Percentiles rank a stretch among this genome's conserved stretches.
Evolutionary conservation across 2,113 vertebrate species (phyloP).

Genomic region (Megaceryle torquata): DNA sequence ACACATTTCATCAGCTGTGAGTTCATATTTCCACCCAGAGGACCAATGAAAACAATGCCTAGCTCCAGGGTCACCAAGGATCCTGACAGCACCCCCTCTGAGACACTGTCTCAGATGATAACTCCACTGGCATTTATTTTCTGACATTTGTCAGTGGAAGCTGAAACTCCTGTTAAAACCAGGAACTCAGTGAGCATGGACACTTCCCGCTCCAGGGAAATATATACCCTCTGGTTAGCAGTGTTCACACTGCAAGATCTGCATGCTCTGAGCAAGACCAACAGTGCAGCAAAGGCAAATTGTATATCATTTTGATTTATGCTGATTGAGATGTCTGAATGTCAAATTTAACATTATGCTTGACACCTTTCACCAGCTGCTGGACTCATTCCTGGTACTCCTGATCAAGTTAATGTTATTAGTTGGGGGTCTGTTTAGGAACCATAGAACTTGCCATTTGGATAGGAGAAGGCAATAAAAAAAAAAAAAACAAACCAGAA

Average conservation of each 20-base stretch:
- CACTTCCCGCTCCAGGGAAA: not conserved
- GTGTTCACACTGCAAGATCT: not conserved
- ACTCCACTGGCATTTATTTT: not conserved
- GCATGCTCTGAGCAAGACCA: not conserved
- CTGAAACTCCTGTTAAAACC: not conserved
- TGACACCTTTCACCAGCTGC: not conserved
- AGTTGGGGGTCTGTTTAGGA: not conserved
- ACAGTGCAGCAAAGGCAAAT: not conserved
- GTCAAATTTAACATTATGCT: not conserved
- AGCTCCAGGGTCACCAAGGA: not conserved
- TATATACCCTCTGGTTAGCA: not conserved
- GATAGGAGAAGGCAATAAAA: not conserved
- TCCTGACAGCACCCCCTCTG: not conserved
- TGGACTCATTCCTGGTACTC: not conserved
- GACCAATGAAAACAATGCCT: not conserved
- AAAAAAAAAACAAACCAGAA: rapidly evolving
- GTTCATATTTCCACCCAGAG: not conserved
- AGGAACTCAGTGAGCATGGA: not conserved
- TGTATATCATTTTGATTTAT: not conserved
- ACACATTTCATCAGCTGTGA: conserved; percentile 11
- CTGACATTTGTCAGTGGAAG: not conserved
- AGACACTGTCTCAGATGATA: not conserved
- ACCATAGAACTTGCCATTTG: not conserved
- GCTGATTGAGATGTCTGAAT: not conserved
- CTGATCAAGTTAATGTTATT: not conserved